phyloP scores from a whole-genome alignment of 2,797 vertebrate genomes.

The Sarcoramphus papa region DNA sequence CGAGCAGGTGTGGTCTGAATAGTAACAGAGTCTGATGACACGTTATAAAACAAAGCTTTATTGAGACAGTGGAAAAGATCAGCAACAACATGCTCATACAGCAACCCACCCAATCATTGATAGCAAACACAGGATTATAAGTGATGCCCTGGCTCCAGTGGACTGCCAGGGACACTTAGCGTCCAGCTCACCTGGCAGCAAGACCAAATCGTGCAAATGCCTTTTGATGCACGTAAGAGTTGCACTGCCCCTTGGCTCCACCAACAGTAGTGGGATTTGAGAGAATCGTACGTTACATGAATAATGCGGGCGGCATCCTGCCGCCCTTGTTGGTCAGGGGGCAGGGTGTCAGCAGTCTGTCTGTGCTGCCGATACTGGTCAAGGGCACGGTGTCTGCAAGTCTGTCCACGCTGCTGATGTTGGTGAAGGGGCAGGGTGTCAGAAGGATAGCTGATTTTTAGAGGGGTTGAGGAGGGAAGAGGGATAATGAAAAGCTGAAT shows the following conservation, averaged over 20 bases:
- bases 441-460: background rate
- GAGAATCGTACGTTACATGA: accelerated
- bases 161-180: background rate
- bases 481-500: background rate
- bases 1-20: background rate
- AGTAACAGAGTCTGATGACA: background rate
- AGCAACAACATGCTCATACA: accelerated
- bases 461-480: background rate
- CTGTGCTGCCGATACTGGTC: background rate
- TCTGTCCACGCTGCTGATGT: background rate
- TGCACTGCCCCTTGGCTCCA: background rate
- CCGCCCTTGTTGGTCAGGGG: background rate
- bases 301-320: background rate
- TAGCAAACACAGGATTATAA: background rate
- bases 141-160: background rate
- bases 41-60: background rate
- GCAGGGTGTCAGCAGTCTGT: background rate
- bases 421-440: background rate
- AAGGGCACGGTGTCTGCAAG: background rate
- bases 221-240: background rate
- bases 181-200: background rate
- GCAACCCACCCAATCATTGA: accelerated
- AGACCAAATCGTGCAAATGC: background rate
- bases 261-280: background rate
- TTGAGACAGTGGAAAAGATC: background rate